Conservation (phyloP, 2,113 vertebrate species). For the Bostrychus sinensis region DNA sequence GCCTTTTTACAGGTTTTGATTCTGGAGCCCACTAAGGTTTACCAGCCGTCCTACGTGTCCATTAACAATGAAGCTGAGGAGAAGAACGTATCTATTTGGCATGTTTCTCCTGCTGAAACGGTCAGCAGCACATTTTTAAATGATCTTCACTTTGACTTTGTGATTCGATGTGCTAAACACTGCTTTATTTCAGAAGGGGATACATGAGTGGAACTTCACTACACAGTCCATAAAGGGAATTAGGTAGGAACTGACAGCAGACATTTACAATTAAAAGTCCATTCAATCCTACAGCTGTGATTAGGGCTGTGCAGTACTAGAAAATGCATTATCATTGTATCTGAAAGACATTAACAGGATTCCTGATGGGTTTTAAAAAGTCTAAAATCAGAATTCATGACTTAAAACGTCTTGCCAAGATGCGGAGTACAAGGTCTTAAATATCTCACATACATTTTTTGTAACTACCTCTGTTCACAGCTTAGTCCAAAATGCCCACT, state of each 20-base stretch:
- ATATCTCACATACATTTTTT: too few relatives aligned
- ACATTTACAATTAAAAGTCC: not conserved
- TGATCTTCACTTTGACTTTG: not conserved
- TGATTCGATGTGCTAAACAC: slow-evolving; percentile 7
- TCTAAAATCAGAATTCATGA: too few relatives aligned
- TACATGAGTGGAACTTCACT: slow-evolving; percentile 95
- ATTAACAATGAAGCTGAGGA: slow-evolving; percentile 94
- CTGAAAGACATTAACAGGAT: too few relatives aligned
- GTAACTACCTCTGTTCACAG: too few relatives aligned
- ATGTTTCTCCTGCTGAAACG: slow-evolving; percentile 89
- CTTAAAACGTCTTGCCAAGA: too few relatives aligned
- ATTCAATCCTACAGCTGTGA: too few relatives aligned
- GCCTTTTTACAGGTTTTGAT: slow-evolving; percentile 90
- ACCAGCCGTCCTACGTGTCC: slow-evolving; percentile 93
- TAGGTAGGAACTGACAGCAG: slow-evolving; percentile 79
- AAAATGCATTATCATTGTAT: too few relatives aligned
- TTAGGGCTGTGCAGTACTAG: too few relatives aligned
- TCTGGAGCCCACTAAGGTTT: slow-evolving; percentile 91
- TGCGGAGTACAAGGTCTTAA: too few relatives aligned
- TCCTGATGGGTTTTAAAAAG: too few relatives aligned
- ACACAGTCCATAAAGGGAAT: slow-evolving; percentile 91
- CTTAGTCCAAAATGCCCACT: too few relatives aligned
- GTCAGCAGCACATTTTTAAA: slow-evolving; percentile 68
- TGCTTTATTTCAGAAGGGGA: slow-evolving; percentile 84
- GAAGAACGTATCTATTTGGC: slow-evolving; percentile 91